These are phyloP conservation scores for Vanessa tameamea DNA, from an alignment of 1,140 invertebrate genomes.

Conservation along the genomic window DNA sequence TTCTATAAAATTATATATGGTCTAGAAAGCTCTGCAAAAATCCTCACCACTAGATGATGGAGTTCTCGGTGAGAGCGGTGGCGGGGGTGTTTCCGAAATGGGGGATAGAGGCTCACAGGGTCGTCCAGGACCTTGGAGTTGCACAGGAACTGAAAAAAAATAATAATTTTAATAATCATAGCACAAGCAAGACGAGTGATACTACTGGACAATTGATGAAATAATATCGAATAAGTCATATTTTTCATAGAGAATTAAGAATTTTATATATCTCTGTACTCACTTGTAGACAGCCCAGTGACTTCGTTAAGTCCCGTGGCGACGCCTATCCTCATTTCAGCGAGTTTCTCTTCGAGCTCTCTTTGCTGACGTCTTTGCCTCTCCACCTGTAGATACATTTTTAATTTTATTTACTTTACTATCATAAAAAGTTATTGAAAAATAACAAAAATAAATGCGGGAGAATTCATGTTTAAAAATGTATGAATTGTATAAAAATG, in stretches of 20 bases:
- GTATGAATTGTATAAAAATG: too few relatives aligned
- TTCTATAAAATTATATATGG: neutral
- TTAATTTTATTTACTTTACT: neutral
- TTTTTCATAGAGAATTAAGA: neutral
- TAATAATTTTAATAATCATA: too few relatives aligned
- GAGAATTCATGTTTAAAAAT: too few relatives aligned
- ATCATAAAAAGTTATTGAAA: neutral
- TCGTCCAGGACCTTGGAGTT: slow-evolving; percentile 70
- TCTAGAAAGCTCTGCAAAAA: neutral
- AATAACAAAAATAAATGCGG: neutral
- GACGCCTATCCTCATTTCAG: slow-evolving; percentile 80
- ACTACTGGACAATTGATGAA: too few relatives aligned
- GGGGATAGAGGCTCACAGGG: slow-evolving; percentile 73
- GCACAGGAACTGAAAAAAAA: slow-evolving; percentile 61
- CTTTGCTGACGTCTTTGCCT: slow-evolving; percentile 77
- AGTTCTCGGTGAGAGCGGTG: slow-evolving; percentile 82
- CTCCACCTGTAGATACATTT: slow-evolving; percentile 55
- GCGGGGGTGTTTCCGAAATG: slow-evolving; percentile 85
- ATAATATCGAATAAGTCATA: neutral
- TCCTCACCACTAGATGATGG: slow-evolving; percentile 77
- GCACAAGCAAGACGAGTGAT: too few relatives aligned
- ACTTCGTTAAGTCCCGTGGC: slow-evolving; percentile 71
- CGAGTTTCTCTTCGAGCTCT: slow-evolving; percentile 81
- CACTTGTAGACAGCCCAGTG: slow-evolving; percentile 69
- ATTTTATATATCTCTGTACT: slow-evolving; percentile 24